These are phyloP conservation scores for Amiota communis DNA, from an alignment of 2,888 invertebrate species.

Conservation along the genomic window DNA sequence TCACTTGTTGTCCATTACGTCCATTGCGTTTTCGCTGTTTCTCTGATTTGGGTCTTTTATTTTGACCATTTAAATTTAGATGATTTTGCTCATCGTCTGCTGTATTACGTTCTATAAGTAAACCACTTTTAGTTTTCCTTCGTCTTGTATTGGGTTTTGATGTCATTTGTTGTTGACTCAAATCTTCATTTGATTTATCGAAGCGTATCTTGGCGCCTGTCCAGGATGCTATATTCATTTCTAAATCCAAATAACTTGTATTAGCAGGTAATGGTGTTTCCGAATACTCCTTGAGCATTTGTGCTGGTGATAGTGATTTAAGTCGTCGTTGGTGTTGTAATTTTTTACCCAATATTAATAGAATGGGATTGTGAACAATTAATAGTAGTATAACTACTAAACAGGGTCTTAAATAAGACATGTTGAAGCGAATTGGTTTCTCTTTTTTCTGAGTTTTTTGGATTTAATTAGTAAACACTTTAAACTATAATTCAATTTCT, in stretches of 20 bases:
- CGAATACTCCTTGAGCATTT: constrained; percentile 55
- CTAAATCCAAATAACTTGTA: constrained; percentile 47
- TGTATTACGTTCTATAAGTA: constrained; percentile 68
- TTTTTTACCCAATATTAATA: constrained; percentile 20
- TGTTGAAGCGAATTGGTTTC: constrained; percentile 44
- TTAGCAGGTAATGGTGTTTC: constrained; percentile 41
- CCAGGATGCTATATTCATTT: constrained; percentile 63
- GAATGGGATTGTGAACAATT: constrained; percentile 32
- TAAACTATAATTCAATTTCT: background rate
- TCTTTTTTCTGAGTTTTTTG: constrained; percentile 36
- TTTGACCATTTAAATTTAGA: constrained; percentile 32
- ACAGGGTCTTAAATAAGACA: constrained; percentile 14
- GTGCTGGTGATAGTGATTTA: constrained; percentile 50
- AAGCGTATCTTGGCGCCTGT: constrained; percentile 56
- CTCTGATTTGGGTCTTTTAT: constrained; percentile 27
- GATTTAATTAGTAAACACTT: background rate
- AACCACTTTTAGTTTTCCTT: constrained; percentile 70
- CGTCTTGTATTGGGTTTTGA: constrained; percentile 43
- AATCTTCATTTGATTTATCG: constrained; percentile 12
- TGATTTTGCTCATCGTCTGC: constrained; percentile 39
- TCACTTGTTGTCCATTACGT: constrained; percentile 51
- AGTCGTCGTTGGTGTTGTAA: constrained; percentile 45
- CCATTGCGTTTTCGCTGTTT: constrained; percentile 59
- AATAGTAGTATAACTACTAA: constrained; percentile 33
- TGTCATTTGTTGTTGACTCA: constrained; percentile 28